Percentiles rank a stretch among this genome's conserved stretches.
Evolutionary conservation across 2,797 vertebrate genomes (phyloP).

Genomic region (Rhinella marina): DNA sequence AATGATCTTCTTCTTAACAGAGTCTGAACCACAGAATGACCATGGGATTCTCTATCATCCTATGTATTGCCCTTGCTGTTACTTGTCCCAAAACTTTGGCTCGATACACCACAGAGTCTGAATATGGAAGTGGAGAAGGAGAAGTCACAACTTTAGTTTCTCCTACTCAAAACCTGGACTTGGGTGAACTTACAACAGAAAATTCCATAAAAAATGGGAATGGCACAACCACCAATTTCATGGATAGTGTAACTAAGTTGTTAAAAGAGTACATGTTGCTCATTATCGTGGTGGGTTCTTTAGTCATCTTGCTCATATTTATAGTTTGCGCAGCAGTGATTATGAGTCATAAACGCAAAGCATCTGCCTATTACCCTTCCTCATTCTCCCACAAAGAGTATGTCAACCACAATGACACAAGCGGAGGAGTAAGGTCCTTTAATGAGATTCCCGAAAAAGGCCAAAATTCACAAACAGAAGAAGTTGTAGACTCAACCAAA

Average conservation of each 20-base stretch:
- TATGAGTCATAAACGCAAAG: constrained; percentile 91
- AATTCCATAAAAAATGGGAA: constrained; percentile 77
- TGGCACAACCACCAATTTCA: constrained; percentile 72
- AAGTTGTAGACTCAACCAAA: constrained; percentile 76
- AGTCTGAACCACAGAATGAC: not conserved
- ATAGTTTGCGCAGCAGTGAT: constrained; percentile 89
- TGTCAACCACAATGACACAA: constrained; percentile 78
- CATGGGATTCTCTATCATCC: constrained; percentile 18
- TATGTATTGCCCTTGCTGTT: constrained; percentile 44
- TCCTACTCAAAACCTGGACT: constrained; percentile 67
- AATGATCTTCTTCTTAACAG: not conserved
- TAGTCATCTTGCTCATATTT: constrained; percentile 89
- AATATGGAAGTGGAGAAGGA: constrained; percentile 83
- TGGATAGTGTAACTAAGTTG: constrained; percentile 88
- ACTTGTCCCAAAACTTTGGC: constrained; percentile 51
- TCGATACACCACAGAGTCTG: constrained; percentile 58
- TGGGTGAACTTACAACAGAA: constrained; percentile 66
- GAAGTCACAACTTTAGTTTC: constrained; percentile 80
- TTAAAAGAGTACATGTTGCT: constrained; percentile 88
- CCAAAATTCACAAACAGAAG: constrained; percentile 63
- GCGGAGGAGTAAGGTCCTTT: constrained; percentile 72
- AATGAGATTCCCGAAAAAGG: constrained; percentile 78
- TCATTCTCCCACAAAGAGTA: constrained; percentile 82
- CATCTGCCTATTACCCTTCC: constrained; percentile 88
- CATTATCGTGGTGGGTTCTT: constrained; percentile 88